Percentiles rank a stretch among this genome's conserved stretches.
Conservation (phyloP, 2,888 invertebrate genomes). For the Cybosia mesomella region DNA sequence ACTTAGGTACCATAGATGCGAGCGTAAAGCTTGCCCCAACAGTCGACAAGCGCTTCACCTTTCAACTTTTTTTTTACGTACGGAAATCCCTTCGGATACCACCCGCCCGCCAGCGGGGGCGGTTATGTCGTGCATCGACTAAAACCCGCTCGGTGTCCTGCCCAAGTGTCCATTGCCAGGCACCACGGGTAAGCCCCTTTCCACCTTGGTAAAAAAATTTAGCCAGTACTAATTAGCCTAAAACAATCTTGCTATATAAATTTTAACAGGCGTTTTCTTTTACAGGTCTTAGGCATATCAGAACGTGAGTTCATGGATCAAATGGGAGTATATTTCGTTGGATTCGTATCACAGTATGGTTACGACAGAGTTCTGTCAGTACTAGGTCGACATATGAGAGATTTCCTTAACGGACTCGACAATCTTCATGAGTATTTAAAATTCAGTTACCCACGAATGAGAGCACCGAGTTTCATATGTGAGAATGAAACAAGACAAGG, state of each 20-base stretch:
- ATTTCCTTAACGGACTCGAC: constrained; percentile 98
- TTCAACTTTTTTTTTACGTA: too few relatives aligned
- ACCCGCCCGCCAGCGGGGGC: too few relatives aligned
- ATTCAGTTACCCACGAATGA: constrained; percentile 96
- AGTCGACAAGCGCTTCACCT: too few relatives aligned
- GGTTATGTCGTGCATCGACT: too few relatives aligned
- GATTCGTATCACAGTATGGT: constrained; percentile 97
- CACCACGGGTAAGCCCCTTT: too few relatives aligned
- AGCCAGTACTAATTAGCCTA: neutral
- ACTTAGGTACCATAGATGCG: too few relatives aligned
- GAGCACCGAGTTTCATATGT: constrained; percentile 98
- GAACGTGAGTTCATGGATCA: constrained; percentile 97
- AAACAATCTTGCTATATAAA: constrained; percentile 15
- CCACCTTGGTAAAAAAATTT: too few relatives aligned
- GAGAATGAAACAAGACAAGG: constrained; percentile 98
- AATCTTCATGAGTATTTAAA: constrained; percentile 99
- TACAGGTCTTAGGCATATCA: constrained; percentile 93
- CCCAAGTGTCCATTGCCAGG: too few relatives aligned
- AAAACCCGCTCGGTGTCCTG: too few relatives aligned
- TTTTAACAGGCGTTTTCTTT: constrained; percentile 34
- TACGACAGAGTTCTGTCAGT: constrained; percentile 97
- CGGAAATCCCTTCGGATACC: too few relatives aligned
- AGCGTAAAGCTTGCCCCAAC: too few relatives aligned
- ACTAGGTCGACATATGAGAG: constrained; percentile 96
- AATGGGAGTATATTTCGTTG: constrained; percentile 97